Evolutionary conservation across 2,797 vertebrate genomes (phyloP).

Genomic region (Podarcis siculus): DNA sequence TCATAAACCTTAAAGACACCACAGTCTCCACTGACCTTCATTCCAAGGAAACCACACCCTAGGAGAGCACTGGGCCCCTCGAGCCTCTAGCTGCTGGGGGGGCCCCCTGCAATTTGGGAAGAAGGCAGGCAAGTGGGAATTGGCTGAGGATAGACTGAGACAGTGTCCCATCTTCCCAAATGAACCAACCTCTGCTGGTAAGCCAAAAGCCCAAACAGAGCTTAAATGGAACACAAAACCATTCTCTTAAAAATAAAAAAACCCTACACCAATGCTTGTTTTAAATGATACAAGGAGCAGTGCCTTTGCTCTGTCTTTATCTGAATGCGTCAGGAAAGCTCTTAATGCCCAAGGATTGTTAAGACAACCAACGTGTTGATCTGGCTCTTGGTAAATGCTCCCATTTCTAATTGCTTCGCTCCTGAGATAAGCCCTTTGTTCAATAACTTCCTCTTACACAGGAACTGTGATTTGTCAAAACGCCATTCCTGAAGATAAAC

Average conservation of each 20-base stretch:
- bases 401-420: neutral
- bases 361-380: neutral
- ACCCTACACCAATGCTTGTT: no score
- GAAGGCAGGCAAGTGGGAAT: no score
- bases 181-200: neutral
- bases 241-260: neutral
- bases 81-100: no score
- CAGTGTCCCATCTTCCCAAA: no score
- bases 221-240: neutral
- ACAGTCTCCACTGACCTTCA: no score
- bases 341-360: neutral
- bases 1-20: no score
- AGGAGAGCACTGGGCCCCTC: no score
- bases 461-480: neutral
- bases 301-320: neutral
- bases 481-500: neutral
- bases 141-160: no score
- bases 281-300: neutral
- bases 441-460: neutral
- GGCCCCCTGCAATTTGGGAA: no score
- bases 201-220: neutral
- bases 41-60: no score
- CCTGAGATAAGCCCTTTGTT: neutral
- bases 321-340: neutral
- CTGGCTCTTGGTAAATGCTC: neutral